Evolutionary conservation across 2,888 invertebrate species (phyloP), one percentile per base, ranked within the genome.

Genomic region (Agriopis marginaria): DNA sequence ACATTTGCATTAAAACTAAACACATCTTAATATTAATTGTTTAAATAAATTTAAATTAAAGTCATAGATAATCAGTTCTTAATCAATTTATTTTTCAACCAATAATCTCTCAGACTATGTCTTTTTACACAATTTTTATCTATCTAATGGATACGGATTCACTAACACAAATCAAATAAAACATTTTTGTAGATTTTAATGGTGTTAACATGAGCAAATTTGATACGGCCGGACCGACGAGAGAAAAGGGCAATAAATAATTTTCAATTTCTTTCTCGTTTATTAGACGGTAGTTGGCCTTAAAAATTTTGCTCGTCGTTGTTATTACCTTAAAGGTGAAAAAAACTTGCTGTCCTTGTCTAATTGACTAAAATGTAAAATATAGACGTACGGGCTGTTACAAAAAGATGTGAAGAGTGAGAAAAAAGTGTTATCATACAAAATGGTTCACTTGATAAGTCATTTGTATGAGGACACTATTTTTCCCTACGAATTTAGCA

Each of bases 71-170:
- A 49, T 39, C 55, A 75, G 70, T 73, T 72, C 59, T 74, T 80
- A 82, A 77, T 75, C 77, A 78, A 77, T 83, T 82, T 84, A 81
- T 80, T 84, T 79, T 79, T 79, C 71, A 78, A 82, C 78, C 75
- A 83, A 82, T 84, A 87, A 86, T 87, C 84, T 86, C 86, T 87
- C 84, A 82, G 87, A 89, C 88, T 87, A 85, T 83, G 88, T 86
- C 86, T 89, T 87, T 23, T 86, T 80, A 81, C 78, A 80, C 65
- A 23, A 58, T 54, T 61, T 75, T 74, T 75, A 63, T 79, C 74
- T 77, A 83, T 77, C 79, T 86, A 86, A 72, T 86, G 82, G 85
- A 86, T 88, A 88, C 82, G 80, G 82, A 84, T 83, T 83, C 72
- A 73, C 79, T 83, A 81, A 83, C 73, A 73, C 42, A 68, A 70